phyloP scores from a whole-genome alignment of 2,888 invertebrate species.

The Lasioglossum figueresi region DNA sequence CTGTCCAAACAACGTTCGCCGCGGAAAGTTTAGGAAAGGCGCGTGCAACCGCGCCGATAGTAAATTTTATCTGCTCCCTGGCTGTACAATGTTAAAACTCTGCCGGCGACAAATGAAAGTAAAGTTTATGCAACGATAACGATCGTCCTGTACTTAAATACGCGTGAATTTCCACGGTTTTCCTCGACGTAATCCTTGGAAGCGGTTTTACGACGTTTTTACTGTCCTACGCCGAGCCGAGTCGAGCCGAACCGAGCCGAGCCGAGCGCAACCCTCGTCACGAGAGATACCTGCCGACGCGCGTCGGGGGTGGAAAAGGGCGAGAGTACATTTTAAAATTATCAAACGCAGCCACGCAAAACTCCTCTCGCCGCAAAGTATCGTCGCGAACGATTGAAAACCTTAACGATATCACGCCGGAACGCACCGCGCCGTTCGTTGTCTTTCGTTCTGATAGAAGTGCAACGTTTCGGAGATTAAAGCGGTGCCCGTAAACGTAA shows the following conservation, averaged over 20 bases:
- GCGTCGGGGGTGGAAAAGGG: slow-evolving; percentile 32
- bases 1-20: slow-evolving; percentile 1
- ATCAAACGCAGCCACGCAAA: slow-evolving; percentile 50
- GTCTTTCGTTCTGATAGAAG: not conserved
- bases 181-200: slow-evolving; percentile 58
- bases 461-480: not conserved
- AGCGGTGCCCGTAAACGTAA: not conserved
- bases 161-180: slow-evolving; percentile 61
- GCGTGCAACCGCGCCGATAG: not conserved
- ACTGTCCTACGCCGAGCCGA: slow-evolving; percentile 38
- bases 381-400: slow-evolving; percentile 44
- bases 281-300: slow-evolving; percentile 43
- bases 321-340: slow-evolving; percentile 61
- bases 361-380: slow-evolving; percentile 10
- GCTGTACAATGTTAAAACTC: slow-evolving; percentile 35
- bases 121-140: slow-evolving; percentile 62
- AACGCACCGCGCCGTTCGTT: not conserved
- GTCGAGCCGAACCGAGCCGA: no score
- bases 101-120: slow-evolving; percentile 52
- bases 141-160: slow-evolving; percentile 58
- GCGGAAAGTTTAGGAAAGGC: slow-evolving; percentile 3
- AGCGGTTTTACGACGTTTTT: slow-evolving; percentile 65
- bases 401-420: slow-evolving; percentile 25
- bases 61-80: slow-evolving; percentile 30
- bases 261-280: slow-evolving; percentile 50